Evolutionary conservation across 2,888 invertebrate species (phyloP), one percentile per base, ranked within the genome.

Genomic region (Fragum fragum): DNA sequence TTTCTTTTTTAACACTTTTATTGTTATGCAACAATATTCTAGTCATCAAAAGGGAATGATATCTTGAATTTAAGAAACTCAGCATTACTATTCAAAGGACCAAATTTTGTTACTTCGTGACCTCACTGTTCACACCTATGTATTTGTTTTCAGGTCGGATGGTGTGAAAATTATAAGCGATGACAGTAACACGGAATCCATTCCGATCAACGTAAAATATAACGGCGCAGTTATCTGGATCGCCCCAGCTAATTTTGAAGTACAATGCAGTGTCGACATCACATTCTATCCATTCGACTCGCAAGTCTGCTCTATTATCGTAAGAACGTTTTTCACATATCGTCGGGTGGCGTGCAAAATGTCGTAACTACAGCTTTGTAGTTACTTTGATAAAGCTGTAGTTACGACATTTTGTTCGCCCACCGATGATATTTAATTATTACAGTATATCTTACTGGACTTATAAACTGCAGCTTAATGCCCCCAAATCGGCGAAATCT

Each of bases 221-320:
- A 39, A 28, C 32, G 66, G 66, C 2, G 36, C 28, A 3, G 66
- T 66, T 29, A 32, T 66, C 29, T 66, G 66, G 66, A 29, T 66
- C 2, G 18, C 39, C 3, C 66, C 28, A 3, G 66, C 66, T 6
- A 66, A 39, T 26, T 66, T 66, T 28, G 39, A 36, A 39, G 66
- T 39, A n/a, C 18, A 6, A 6, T 66, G 66, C 18, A n/a, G 6
- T 28, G 66, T 66, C 32, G 39, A 66, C 21, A 66, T 66, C 11
- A 39, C 32, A n/a, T 66, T 29, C 66, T 66, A 66, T 18, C 66
- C 66, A 18, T 66, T 66, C 32, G 66, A 66, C 66, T 39, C 39
- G 21, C 66, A 66, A 28, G 18, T 21, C n/a, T 66, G 66, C 39
- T 28, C 28, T 29, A 29, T 66, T 3, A 29, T 66, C 21, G 66